Percentiles rank a stretch among this genome's conserved stretches.
Evolutionary conservation across 2,113 vertebrate genomes (phyloP).

Genomic region (Euleptes europaea): DNA sequence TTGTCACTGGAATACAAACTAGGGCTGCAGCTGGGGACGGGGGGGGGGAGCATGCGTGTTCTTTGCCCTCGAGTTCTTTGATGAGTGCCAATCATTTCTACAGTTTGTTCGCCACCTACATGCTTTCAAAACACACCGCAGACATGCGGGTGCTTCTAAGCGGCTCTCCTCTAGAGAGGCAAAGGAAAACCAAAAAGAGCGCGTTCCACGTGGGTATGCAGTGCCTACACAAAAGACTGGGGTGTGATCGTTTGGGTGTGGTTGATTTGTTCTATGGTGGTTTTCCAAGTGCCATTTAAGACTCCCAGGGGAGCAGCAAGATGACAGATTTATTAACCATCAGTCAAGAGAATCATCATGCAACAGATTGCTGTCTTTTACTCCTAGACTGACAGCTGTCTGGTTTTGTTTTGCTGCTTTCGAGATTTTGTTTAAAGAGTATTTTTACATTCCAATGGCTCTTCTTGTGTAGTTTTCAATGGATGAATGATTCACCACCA

Average conservation of each 20-base stretch:
- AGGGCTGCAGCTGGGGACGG: neutral
- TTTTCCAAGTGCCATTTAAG: neutral
- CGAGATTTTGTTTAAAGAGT: neutral
- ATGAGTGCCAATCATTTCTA: slow-evolving; percentile 33
- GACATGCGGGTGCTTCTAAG: neutral
- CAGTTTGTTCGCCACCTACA: slow-evolving; percentile 16
- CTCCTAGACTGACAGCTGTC: slow-evolving; percentile 15
- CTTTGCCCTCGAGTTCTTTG: slow-evolving; percentile 15
- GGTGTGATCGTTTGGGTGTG: neutral
- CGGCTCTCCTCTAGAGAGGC: slow-evolving; percentile 11
- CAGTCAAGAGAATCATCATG: slow-evolving; percentile 11
- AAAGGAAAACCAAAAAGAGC: slow-evolving; percentile 23
- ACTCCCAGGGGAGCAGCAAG: slow-evolving; percentile 4
- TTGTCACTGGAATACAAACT: slow-evolving; percentile 45
- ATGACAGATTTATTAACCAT: neutral
- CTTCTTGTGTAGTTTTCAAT: neutral
- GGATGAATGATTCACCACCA: neutral
- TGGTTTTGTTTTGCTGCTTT: neutral
- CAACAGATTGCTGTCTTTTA: neutral
- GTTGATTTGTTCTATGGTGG: neutral
- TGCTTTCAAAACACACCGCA: slow-evolving; percentile 20
- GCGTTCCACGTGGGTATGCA: neutral
- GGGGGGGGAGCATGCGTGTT: fast-evolving
- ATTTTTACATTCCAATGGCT: neutral
- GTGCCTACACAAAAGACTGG: fast-evolving